These are phyloP conservation scores for Alloplasta piceator DNA, from an alignment of 2,888 invertebrate species.

Conservation along the genomic window DNA sequence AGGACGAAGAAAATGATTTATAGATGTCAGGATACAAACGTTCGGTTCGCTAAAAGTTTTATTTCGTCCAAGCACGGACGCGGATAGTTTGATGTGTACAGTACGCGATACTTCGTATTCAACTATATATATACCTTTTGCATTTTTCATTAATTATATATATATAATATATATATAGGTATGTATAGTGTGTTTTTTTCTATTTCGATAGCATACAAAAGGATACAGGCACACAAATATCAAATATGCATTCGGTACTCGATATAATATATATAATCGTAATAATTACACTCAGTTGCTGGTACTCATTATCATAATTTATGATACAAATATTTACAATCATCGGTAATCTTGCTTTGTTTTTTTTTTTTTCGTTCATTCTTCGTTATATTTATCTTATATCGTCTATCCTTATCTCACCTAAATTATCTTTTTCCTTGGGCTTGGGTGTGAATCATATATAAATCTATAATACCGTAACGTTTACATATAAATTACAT, in stretches of 20 bases:
- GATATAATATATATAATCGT: conserved; percentile 73
- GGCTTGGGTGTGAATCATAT: conserved; percentile 67
- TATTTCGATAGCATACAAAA: conserved; percentile 82
- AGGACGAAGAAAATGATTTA: conserved; percentile 35
- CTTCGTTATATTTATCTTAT: conserved; percentile 44
- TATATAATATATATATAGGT: conserved; percentile 65
- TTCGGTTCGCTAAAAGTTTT: conserved; percentile 82
- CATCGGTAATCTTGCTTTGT: conserved; percentile 25
- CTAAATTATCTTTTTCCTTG: conserved; percentile 61
- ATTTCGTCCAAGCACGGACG: conserved; percentile 78
- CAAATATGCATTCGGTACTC: conserved; percentile 81
- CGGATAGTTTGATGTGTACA: conserved; percentile 77
- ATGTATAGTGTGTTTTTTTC: conserved; percentile 76
- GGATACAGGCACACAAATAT: conserved; percentile 83
- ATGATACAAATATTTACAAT: conserved; percentile 69
- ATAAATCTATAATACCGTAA: conserved; percentile 75
- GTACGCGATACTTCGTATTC: conserved; percentile 69
- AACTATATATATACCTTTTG: conserved; percentile 71
- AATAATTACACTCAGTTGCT: conserved; percentile 81
- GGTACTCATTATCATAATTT: conserved; percentile 72
- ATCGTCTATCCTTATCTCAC: conserved; percentile 21
- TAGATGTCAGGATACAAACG: conserved; percentile 42
- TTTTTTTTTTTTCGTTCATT: conserved; percentile 4
- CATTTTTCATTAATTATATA: conserved; percentile 61
- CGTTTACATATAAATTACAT: conserved; percentile 79